A percentile compares a stretch with the other conserved stretches of the same genome.
phyloP scores from a whole-genome alignment of 1,140 invertebrate species.

The Neodiprion fabricii region DNA sequence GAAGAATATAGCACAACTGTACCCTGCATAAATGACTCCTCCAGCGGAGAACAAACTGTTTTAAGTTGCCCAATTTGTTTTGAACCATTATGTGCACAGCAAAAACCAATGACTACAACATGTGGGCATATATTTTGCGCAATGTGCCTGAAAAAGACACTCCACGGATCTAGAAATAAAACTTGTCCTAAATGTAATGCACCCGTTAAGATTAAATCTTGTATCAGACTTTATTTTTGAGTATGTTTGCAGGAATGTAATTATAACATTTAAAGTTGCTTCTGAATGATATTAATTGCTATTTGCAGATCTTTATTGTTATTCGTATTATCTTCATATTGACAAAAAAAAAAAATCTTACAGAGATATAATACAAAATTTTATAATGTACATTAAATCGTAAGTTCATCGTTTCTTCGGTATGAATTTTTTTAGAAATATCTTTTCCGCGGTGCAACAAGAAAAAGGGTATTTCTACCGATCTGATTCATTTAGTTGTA shows the following conservation, averaged over 20 bases:
- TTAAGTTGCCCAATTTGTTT: slow-evolving; percentile 41
- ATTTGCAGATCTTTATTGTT: slow-evolving; percentile 1
- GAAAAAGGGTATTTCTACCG: too few species aligned
- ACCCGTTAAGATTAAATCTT: slow-evolving; percentile 26
- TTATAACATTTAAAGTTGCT: neutral
- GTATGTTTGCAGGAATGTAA: slow-evolving; percentile 8
- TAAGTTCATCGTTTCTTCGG: too few species aligned
- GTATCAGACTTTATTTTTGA: slow-evolving; percentile 45
- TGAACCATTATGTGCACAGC: slow-evolving; percentile 33
- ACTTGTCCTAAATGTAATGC: slow-evolving; percentile 41
- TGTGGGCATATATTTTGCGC: slow-evolving; percentile 48
- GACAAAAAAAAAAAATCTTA: neutral
- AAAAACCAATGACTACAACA: slow-evolving; percentile 36
- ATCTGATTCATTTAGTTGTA: too few species aligned
- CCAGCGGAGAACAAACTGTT: neutral
- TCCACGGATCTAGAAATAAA: slow-evolving; percentile 24
- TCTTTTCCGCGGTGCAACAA: too few species aligned
- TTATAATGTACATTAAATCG: too few species aligned
- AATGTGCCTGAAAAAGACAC: slow-evolving; percentile 30
- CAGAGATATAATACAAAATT: too few species aligned
- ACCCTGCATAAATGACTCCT: neutral
- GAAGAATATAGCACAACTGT: neutral
- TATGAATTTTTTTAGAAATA: too few species aligned
- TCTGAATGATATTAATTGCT: neutral
- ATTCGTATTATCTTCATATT: neutral